Conservation (phyloP, 2,888 invertebrate genomes). For the Eristalis pertinax region DNA sequence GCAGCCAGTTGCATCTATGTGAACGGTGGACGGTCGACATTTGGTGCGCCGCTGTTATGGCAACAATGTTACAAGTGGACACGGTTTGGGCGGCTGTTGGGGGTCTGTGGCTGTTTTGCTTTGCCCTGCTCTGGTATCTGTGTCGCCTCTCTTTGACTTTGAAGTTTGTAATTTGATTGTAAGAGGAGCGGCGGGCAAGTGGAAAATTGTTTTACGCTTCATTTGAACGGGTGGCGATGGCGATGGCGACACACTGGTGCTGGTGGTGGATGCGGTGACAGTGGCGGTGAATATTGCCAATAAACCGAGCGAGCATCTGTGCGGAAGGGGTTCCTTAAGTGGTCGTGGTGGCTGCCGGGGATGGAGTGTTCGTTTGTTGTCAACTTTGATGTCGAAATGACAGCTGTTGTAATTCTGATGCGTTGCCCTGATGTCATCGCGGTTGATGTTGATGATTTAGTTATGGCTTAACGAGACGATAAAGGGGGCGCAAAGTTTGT, state of each 20-base stretch:
- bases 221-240: constrained; percentile 2
- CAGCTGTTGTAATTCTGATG: constrained; percentile 31
- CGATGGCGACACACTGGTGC: background rate
- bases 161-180: constrained; percentile 66
- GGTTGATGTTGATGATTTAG: background rate
- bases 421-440: background rate
- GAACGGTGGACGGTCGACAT: background rate
- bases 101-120: constrained; percentile 31
- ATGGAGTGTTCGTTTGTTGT: constrained; percentile 32
- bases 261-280: background rate
- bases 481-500: constrained; percentile 3
- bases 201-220: constrained; percentile 36
- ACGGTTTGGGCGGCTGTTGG: constrained; percentile 30
- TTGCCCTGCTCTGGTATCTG: constrained; percentile 4
- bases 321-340: constrained; percentile 38
- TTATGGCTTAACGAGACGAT: constrained; percentile 33
- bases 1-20: background rate
- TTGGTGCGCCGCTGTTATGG: background rate
- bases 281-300: constrained; percentile 25
- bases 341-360: constrained; percentile 18
- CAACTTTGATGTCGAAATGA: constrained; percentile 34
- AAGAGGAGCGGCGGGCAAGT: constrained; percentile 13
- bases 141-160: constrained; percentile 49
- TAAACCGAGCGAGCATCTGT: constrained; percentile 32
- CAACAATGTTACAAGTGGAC: constrained; percentile 43